Evolutionary conservation across 1,140 invertebrate species (phyloP).

Genomic region (Cecropterus lyciades): DNA sequence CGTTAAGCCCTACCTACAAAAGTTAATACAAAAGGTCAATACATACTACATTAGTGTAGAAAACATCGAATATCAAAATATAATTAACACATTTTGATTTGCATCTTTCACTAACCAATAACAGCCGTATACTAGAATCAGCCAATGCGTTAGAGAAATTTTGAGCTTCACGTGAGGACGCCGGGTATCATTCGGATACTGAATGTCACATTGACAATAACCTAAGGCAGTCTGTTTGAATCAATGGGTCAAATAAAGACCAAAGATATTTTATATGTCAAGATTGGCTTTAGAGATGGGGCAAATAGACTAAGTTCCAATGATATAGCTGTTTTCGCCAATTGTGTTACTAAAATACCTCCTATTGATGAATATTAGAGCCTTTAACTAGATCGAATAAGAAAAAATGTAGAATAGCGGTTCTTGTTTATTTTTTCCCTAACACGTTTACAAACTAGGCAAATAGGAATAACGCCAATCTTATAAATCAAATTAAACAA

Average conservation of each 20-base stretch:
- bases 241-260: background rate
- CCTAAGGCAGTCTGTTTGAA: slow-evolving; percentile 28
- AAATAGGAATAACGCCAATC: no score
- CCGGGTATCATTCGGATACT: slow-evolving; percentile 52
- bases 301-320: no score
- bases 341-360: no score
- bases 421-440: no score
- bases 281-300: no score
- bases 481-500: no score
- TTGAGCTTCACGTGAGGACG: slow-evolving; percentile 66
- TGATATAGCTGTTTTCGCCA: no score
- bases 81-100: slow-evolving; percentile 80
- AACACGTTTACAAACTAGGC: no score
- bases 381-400: no score
- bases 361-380: no score
- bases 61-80: slow-evolving; percentile 84
- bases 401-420: no score
- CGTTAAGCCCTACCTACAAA: slow-evolving; percentile 67
- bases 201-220: slow-evolving; percentile 55
- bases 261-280: no score
- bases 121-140: slow-evolving; percentile 83
- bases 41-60: slow-evolving; percentile 79
- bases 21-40: slow-evolving; percentile 76
- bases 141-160: slow-evolving; percentile 75
- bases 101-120: slow-evolving; percentile 82